Conservation (phyloP, 2,113 vertebrate species). For the Neoarius graeffei region DNA sequence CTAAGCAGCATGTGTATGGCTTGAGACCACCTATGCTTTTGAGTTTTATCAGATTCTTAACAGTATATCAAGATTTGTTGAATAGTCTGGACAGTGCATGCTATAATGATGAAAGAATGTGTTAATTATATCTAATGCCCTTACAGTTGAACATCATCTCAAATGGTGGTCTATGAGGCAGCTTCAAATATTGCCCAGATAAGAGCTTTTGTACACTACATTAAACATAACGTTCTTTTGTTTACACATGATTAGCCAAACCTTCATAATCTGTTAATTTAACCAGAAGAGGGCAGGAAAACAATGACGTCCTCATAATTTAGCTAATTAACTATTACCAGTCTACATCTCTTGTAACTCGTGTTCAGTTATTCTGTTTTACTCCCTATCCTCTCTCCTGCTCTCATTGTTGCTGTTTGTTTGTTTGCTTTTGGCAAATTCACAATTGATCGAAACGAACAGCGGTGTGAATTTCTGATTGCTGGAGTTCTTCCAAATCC, state of each 20-base stretch:
- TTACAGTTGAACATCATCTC: constrained; percentile 10
- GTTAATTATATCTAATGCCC: constrained; percentile 15
- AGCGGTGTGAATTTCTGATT: neutral
- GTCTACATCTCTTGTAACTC: constrained; percentile 25
- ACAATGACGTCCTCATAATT: constrained; percentile 32
- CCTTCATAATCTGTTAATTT: constrained; percentile 42
- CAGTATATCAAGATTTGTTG: neutral
- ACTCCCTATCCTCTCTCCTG: neutral
- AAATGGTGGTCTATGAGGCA: neutral
- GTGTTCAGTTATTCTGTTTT: constrained; percentile 27
- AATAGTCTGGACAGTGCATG: neutral
- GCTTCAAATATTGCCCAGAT: constrained; percentile 18
- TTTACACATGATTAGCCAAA: constrained; percentile 42
- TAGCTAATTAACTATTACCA: constrained; percentile 46
- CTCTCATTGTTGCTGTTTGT: neutral
- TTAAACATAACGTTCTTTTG: constrained; percentile 55
- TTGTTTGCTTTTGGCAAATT: constrained; percentile 21
- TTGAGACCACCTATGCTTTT: neutral
- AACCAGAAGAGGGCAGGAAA: constrained; percentile 39
- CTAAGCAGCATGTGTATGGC: neutral
- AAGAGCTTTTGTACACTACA: constrained; percentile 46
- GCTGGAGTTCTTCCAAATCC: constrained; percentile 16
- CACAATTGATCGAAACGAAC: constrained; percentile 3
- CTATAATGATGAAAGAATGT: neutral
- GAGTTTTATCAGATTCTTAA: neutral